phyloP scores from a whole-genome alignment of 2,797 vertebrate species.

The Chaetophractus vellerosus region DNA sequence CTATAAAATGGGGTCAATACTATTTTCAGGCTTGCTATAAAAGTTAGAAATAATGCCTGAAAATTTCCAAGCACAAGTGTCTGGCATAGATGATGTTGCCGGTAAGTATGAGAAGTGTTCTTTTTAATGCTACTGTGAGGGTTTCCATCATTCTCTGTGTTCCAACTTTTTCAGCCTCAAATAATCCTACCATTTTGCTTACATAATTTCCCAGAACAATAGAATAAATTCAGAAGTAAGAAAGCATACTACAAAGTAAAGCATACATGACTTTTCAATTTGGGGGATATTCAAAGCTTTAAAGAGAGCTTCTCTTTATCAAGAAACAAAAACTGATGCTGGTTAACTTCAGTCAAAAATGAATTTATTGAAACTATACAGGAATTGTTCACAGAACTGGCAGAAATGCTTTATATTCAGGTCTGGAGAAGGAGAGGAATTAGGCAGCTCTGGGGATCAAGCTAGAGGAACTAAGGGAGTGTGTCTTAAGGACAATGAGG shows the following conservation, averaged over 20 bases:
- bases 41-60: slow-evolving; percentile 52
- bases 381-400: slow-evolving; percentile 2
- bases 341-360: background rate
- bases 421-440: background rate
- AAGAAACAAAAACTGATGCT: background rate
- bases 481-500: background rate
- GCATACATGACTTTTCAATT: slow-evolving; percentile 5
- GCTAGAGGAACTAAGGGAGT: background rate
- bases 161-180: slow-evolving; percentile 15
- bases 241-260: slow-evolving; percentile 31
- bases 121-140: background rate
- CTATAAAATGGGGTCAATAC: background rate
- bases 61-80: background rate
- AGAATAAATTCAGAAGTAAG: slow-evolving; percentile 5
- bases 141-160: background rate
- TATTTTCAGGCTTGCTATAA: slow-evolving; percentile 25
- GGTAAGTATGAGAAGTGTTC: background rate
- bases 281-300: slow-evolving; percentile 55
- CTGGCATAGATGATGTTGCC: background rate
- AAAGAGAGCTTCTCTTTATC: slow-evolving; percentile 28
- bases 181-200: slow-evolving; percentile 17
- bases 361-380: slow-evolving; percentile 38
- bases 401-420: background rate
- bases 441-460: background rate
- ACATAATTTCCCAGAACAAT: slow-evolving; percentile 24